Evolutionary conservation across 2,888 invertebrate species (phyloP).

Genomic region (Drosophila parthenogenetica): DNA sequence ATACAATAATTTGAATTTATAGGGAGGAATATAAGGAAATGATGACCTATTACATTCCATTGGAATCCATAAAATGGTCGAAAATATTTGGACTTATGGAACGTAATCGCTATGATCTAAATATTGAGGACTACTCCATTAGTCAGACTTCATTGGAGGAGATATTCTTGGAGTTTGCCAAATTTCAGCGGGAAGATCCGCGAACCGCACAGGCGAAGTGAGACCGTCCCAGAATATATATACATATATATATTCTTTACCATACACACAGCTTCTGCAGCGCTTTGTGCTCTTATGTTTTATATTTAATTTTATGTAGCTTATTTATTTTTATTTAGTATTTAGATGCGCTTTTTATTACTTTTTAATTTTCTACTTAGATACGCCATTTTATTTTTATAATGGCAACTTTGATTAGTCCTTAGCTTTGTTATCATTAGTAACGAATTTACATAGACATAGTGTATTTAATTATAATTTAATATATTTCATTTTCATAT

Average conservation of each 20-base stretch:
- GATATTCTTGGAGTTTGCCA: slow-evolving; percentile 90
- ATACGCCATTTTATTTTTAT: neutral
- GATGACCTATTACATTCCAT: slow-evolving; percentile 89
- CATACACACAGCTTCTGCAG: neutral
- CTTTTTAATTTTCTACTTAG: no score
- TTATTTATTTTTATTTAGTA: slow-evolving; percentile 19
- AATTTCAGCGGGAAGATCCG: slow-evolving; percentile 85
- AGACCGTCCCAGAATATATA: slow-evolving; percentile 48
- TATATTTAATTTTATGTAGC: neutral
- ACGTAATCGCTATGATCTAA: slow-evolving; percentile 86
- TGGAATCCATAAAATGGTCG: slow-evolving; percentile 88
- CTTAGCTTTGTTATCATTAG: neutral
- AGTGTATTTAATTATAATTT: neutral
- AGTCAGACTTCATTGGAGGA: slow-evolving; percentile 93
- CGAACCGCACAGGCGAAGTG: slow-evolving; percentile 62
- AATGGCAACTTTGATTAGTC: neutral
- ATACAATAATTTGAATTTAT: slow-evolving; percentile 38
- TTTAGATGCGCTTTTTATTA: neutral
- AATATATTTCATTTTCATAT: neutral
- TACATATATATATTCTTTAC: neutral
- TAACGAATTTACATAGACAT: neutral
- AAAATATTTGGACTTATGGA: slow-evolving; percentile 90
- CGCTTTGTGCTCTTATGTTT: no score
- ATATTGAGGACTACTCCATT: slow-evolving; percentile 92
- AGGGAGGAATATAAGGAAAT: slow-evolving; percentile 90